phyloP scores from a whole-genome alignment of 2,888 invertebrate genomes.

The Ophioninae sp. region DNA sequence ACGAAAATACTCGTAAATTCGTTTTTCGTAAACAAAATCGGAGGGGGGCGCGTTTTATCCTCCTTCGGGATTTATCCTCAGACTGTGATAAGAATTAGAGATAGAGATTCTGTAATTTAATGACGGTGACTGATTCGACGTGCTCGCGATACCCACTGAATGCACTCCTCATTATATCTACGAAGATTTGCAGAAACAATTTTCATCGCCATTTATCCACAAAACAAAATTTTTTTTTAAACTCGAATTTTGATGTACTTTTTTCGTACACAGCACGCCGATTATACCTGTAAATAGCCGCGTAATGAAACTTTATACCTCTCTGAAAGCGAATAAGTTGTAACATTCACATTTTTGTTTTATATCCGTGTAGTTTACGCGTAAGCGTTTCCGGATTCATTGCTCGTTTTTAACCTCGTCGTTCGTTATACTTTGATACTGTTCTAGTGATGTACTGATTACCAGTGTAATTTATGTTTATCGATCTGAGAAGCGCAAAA shows the following conservation, averaged over 20 bases:
- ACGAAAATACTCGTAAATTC: neutral
- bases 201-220: neutral
- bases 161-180: neutral
- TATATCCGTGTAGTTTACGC: slow-evolving; percentile 5
- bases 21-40: neutral
- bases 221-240: neutral
- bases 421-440: slow-evolving; percentile 47
- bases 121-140: neutral
- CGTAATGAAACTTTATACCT: neutral
- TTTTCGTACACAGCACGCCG: neutral
- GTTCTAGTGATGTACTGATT: neutral
- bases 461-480: slow-evolving; percentile 46
- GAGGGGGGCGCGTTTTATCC: neutral
- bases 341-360: neutral
- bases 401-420: slow-evolving; percentile 58
- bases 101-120: slow-evolving; percentile 58
- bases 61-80: slow-evolving; percentile 49
- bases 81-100: slow-evolving; percentile 65
- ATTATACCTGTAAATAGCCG: slow-evolving; percentile 42
- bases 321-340: neutral
- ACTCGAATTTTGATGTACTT: neutral
- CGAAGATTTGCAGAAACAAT: neutral
- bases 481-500: slow-evolving; percentile 13
- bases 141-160: neutral
- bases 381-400: slow-evolving; percentile 18